Percentiles rank a stretch among this genome's conserved stretches.
Evolutionary conservation across 2,113 vertebrate species (phyloP).

Genomic region (Todiramphus chloris): DNA sequence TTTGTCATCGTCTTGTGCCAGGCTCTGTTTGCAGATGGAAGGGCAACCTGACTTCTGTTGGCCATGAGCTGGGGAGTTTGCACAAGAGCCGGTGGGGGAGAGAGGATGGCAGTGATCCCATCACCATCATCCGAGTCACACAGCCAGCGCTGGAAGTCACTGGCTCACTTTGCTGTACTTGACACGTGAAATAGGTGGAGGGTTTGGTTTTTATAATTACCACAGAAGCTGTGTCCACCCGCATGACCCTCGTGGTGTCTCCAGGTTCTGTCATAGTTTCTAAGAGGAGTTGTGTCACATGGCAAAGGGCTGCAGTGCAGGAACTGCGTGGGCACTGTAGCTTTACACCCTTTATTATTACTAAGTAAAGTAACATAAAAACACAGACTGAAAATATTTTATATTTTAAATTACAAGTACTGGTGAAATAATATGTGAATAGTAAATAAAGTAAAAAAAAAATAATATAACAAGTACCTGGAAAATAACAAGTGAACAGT

Average conservation of each 20-base stretch:
- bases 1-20: neutral
- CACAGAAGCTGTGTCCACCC: neutral
- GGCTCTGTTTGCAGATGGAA: neutral
- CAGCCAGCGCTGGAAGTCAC: neutral
- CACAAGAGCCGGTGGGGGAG: neutral
- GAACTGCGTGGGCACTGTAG: too few relatives aligned
- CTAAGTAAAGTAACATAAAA: neutral
- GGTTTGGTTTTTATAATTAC: neutral
- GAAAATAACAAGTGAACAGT: neutral
- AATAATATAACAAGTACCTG: too few relatives aligned
- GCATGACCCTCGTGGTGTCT: neutral
- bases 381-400: neutral
- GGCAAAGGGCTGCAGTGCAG: neutral
- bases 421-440: neutral
- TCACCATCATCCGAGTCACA: rapidly evolving
- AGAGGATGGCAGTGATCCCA: neutral
- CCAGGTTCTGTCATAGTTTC: neutral
- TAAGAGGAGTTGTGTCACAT: rapidly evolving
- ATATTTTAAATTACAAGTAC: neutral
- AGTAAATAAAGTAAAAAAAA: neutral
- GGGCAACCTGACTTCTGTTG: neutral
- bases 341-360: neutral
- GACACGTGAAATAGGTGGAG: rapidly evolving
- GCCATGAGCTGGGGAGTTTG: neutral
- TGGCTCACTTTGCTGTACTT: neutral